A percentile compares a stretch with the other conserved stretches of the same genome.
phyloP scores from a whole-genome alignment of 2,113 vertebrate genomes.

The Accipiter cooperii region DNA sequence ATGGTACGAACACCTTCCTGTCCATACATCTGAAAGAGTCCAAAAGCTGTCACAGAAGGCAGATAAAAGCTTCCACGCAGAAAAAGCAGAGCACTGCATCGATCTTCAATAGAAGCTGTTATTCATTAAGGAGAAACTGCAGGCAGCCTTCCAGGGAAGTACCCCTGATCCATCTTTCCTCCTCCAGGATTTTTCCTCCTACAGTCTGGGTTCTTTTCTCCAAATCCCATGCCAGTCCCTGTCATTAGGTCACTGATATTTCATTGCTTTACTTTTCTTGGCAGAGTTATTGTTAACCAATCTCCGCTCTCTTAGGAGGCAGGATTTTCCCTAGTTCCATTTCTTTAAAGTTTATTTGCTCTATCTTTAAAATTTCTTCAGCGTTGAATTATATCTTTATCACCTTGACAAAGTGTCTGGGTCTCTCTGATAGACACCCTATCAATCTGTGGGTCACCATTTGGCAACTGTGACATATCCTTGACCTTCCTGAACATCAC shows the following conservation, averaged over 20 bases:
- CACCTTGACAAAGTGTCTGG: neutral
- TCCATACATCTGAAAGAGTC: rapidly evolving
- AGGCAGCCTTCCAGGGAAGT: neutral
- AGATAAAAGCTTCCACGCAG: neutral
- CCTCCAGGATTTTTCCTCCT: neutral
- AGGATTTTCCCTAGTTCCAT: neutral
- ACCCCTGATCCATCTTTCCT: neutral
- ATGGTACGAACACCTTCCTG: rapidly evolving
- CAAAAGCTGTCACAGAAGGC: neutral
- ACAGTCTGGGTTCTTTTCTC: neutral
- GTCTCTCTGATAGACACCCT: neutral
- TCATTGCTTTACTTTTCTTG: neutral
- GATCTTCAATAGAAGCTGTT: neutral
- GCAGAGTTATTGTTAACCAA: neutral
- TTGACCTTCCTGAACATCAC: neutral
- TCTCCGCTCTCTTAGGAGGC: rapidly evolving
- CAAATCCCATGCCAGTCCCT: neutral
- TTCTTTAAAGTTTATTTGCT: neutral
- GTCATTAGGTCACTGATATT: neutral
- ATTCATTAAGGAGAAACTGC: neutral
- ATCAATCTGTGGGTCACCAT: neutral
- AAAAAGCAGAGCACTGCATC: neutral
- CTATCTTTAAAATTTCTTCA: neutral
- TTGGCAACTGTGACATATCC: neutral
- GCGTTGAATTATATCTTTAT: rapidly evolving